Percentiles rank a stretch among this genome's conserved stretches.
Evolutionary conservation across 2,888 invertebrate genomes (phyloP).

Genomic region (Sericinus montela): DNA sequence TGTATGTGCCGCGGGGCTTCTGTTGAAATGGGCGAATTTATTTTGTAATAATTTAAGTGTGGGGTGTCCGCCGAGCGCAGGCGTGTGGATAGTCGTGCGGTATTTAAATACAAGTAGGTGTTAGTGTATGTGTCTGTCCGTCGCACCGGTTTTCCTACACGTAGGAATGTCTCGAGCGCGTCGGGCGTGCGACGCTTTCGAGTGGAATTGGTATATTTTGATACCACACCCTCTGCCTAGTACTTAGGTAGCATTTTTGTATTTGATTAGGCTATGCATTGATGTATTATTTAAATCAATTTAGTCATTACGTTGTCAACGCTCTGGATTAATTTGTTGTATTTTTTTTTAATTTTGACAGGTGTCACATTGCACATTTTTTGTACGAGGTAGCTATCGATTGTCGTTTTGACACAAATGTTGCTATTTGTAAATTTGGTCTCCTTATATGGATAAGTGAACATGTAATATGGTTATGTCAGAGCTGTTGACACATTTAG

Average conservation of each 20-base stretch:
- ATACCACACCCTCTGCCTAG: not conserved
- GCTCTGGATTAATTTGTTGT: too few species aligned
- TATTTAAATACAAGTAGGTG: conserved; percentile 25
- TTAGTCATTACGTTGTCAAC: too few species aligned
- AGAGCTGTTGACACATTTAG: too few species aligned
- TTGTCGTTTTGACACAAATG: too few species aligned
- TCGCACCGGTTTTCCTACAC: conserved; percentile 8
- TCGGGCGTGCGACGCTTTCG: conserved; percentile 1
- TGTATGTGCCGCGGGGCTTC: not conserved
- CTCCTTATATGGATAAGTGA: too few species aligned
- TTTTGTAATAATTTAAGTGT: not conserved
- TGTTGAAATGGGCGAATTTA: not conserved
- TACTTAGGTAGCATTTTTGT: not conserved
- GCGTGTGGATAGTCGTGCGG: conserved; percentile 31
- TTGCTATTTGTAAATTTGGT: too few species aligned
- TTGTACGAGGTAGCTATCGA: too few species aligned
- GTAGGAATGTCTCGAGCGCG: conserved; percentile 2
- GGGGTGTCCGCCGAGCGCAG: conserved; percentile 32
- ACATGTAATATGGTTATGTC: too few species aligned
- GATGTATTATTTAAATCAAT: too few species aligned
- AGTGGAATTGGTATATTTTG: conserved; percentile 7
- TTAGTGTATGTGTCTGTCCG: conserved; percentile 18
- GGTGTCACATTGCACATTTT: too few species aligned
- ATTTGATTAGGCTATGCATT: not conserved
- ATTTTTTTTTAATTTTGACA: too few species aligned